Base-by-base conservation (phyloP, 2,888 invertebrate species). In the Philhelius pedissequus region DNA sequence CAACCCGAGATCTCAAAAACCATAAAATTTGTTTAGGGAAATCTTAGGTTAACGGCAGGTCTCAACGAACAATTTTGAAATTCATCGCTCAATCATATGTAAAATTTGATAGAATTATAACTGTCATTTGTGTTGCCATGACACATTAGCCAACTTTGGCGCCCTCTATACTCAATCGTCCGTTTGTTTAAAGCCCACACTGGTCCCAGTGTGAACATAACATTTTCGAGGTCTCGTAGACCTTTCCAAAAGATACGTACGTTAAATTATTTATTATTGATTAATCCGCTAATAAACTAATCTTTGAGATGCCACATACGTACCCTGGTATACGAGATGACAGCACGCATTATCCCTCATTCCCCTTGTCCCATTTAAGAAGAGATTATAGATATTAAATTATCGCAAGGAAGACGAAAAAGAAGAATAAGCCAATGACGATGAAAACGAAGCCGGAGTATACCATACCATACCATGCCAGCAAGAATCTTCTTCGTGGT, bases 221-320 rank as follows among this genome's bases (percentile, higher is more conserved):
- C 6, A 48, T 48, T 22, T 48, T 48, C 27, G n/a, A 64, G n/a
- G 50, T 30, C 48, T 50, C 27, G 20, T 48, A 64, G 64, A 64
- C 70, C 70, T 56, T 32, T 62, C 43, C 15, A 43, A 62, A 62
- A 40, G 30, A 60, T 54, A 79, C 69, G 74, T 83, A 76, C 80
- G 80, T 84, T 80, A 80, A 84, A 84, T 84, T 84, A 84, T 84
- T 84, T 84, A 79, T 84, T 84, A 84, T 84, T 84, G 84, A 84
- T 84, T 84, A 84, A 84, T 84, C 84, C 84, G 84, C 84, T 84
- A 84, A 84, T 84, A 84, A 84, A 84, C 84, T 84, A 84, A 84
- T 84, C 84, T 84, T 48, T 54, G 66, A 68, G 84, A 80, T 84
- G 84, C 80, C 80, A 84, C 71, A 76, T 45, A 70, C 75, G 40